Base-by-base conservation (phyloP, 2,113 vertebrate genomes). In the Cathartes aura region DNA sequence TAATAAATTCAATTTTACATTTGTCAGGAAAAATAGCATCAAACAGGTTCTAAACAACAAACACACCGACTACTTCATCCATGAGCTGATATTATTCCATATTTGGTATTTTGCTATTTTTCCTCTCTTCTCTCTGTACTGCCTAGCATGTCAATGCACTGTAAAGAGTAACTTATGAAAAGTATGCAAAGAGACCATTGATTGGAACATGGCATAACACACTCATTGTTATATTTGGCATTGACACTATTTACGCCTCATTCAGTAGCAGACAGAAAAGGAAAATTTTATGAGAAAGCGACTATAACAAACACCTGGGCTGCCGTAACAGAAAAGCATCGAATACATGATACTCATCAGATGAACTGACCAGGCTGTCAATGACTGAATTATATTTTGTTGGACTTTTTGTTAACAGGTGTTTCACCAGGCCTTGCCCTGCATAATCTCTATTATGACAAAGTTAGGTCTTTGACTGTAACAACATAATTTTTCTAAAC, bases 41-140 rank as follows among this genome's bases (percentile, higher is more conserved):
- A 40, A 82, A 48, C 48, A 92, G 66, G 45, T 97, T 80, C 85
- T 74, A 88, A 92, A 66, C 55, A 96, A 74, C 38, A 93, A 94
- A 52, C 27, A 62, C 15, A 89, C 23, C 0, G 3, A 56, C 32
- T 82, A 21, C 14, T 89, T 62, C 34, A 79, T 60, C 81, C 19
- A 56, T 59, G 20, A 91, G 38, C 43, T 82, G 82, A 38, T 90
- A 79, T 19, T 74, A 84, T 68, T 89, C 26, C 5, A 67, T 47
- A 72, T 93, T 78, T 59, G 34, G 18, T 76, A 68, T 80, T 82
- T 75, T 84, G 9, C 8, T 79, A 3, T 45, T 88, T 82, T 70
- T 73, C 32, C 22, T 70, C 10, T 53, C 48, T 75, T 58, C 47
- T 78, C 26, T 74, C 56, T 82, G 26, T 53, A 68, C 34, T 48